These are phyloP conservation scores for Clunio marinus DNA, from an alignment of 2,888 invertebrate genomes.

Conservation along the genomic window DNA sequence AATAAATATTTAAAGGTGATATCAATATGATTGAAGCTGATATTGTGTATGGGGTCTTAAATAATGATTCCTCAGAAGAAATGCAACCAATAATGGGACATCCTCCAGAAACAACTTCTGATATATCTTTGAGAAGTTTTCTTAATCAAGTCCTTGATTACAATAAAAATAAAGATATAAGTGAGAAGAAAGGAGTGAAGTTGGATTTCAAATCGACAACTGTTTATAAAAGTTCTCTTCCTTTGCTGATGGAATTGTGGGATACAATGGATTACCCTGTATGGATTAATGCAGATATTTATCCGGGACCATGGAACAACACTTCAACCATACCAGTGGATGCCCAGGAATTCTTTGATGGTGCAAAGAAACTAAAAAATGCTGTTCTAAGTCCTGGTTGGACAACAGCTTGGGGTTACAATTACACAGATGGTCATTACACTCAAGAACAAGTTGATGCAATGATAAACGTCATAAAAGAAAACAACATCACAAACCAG, in stretches of 20 bases:
- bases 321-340: conserved; percentile 59
- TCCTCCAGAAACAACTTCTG: conserved; percentile 67
- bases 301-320: conserved; percentile 63
- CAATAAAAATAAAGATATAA: conserved; percentile 50
- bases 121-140: conserved; percentile 71
- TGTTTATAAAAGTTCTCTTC: conserved; percentile 60
- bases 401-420: conserved; percentile 66
- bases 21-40: conserved; percentile 89
- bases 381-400: conserved; percentile 77
- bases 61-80: conserved; percentile 52
- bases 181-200: conserved; percentile 70
- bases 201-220: conserved; percentile 81
- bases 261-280: conserved; percentile 63
- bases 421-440: conserved; percentile 57
- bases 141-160: conserved; percentile 57
- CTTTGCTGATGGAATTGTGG: conserved; percentile 50
- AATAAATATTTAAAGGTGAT: too few species aligned
- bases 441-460: conserved; percentile 59
- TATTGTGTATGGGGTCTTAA: conserved; percentile 64
- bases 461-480: conserved; percentile 62
- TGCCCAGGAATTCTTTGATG: conserved; percentile 59
- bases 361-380: conserved; percentile 58
- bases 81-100: conserved; percentile 80
- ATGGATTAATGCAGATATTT: conserved; percentile 73
- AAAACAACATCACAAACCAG: conserved; percentile 50